A percentile compares a stretch with the other conserved stretches of the same genome.
phyloP scores from a whole-genome alignment of 2,113 vertebrate species.

The Embiotoca jacksoni region DNA sequence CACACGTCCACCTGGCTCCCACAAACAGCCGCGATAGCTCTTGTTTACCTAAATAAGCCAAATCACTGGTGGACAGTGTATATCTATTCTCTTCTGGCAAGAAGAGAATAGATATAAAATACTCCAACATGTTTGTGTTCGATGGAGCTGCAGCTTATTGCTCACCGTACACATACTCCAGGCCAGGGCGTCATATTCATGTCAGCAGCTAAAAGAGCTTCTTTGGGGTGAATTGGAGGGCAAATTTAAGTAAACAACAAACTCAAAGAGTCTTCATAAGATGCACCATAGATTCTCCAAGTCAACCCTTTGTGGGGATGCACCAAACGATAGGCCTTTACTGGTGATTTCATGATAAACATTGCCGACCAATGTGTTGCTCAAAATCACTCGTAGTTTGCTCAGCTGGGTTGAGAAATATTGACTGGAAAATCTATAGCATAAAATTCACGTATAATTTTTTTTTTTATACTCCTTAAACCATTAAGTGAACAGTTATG shows the following conservation, averaged over 20 bases:
- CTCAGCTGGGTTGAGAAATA: not conserved
- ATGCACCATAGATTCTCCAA: not conserved
- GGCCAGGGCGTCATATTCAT: not conserved
- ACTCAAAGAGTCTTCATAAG: not conserved
- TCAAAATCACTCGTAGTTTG: not conserved
- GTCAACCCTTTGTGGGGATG: not conserved
- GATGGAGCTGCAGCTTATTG: not conserved
- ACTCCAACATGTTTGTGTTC: not conserved
- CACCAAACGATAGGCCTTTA: not conserved
- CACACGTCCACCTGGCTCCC: constrained; percentile 49
- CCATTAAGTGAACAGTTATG: too few species aligned
- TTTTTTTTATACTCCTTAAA: not conserved
- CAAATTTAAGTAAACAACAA: constrained; percentile 5
- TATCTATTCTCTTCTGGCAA: too few species aligned
- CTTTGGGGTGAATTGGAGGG: not conserved
- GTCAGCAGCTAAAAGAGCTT: not conserved
- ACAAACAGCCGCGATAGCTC: constrained; percentile 38
- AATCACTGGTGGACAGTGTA: constrained; percentile 42
- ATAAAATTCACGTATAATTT: not conserved
- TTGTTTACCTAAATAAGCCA: constrained; percentile 55
- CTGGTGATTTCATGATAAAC: not conserved
- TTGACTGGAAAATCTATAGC: not conserved
- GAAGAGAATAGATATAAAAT: constrained; percentile 13
- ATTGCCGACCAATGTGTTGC: too few species aligned
- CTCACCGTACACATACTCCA: constrained; percentile 1